These are phyloP conservation scores for Pelusios castaneus DNA, from an alignment of 2,113 vertebrate genomes.

Conservation along the genomic window DNA sequence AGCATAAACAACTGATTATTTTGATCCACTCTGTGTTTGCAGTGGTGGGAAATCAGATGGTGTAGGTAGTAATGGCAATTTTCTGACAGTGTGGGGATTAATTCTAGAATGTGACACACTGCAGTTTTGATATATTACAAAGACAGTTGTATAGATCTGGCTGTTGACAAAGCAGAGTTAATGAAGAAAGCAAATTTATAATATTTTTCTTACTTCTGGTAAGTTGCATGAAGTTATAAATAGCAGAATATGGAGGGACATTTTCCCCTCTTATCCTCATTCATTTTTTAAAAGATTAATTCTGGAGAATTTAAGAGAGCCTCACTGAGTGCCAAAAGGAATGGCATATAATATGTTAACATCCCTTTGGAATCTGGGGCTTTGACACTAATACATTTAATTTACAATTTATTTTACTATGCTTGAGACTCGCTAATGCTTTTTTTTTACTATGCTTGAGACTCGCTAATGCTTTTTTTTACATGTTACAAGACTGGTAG, in stretches of 20 bases:
- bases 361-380: constrained; percentile 28
- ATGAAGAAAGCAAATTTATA: constrained; percentile 51
- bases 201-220: constrained; percentile 58
- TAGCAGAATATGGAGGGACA: constrained; percentile 7
- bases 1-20: constrained; percentile 51
- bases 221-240: constrained; percentile 53
- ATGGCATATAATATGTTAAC: constrained; percentile 51
- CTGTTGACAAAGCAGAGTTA: constrained; percentile 41
- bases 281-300: constrained; percentile 52
- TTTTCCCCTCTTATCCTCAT: constrained; percentile 14
- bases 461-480: constrained; percentile 33
- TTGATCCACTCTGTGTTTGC: constrained; percentile 38
- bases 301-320: constrained; percentile 47
- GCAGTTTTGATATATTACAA: constrained; percentile 44
- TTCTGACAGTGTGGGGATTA: constrained; percentile 53
- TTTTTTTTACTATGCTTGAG: constrained; percentile 34
- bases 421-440: constrained; percentile 15
- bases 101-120: constrained; percentile 47
- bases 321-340: constrained; percentile 53
- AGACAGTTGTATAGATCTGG: constrained; percentile 40
- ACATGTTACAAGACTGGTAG: constrained; percentile 24
- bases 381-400: constrained; percentile 59
- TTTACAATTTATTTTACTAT: constrained; percentile 43
- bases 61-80: constrained; percentile 32
- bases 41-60: constrained; percentile 8